Conservation (phyloP, 2,888 invertebrate genomes). For the Camponotus fellah region DNA sequence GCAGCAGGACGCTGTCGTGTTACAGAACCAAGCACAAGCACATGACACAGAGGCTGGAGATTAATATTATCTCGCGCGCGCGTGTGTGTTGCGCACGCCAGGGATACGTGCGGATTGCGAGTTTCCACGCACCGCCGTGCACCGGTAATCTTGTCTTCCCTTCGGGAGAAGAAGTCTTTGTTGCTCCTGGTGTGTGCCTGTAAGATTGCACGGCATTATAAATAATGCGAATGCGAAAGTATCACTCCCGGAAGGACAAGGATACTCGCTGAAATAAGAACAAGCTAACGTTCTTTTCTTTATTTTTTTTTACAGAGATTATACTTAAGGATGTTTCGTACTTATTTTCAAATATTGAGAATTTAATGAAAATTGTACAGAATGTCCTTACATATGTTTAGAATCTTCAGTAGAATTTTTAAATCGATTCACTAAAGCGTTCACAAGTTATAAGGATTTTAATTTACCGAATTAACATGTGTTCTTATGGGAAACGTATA, state of each 20-base stretch:
- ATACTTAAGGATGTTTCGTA: too few relatives aligned
- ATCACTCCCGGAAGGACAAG: constrained; percentile 15
- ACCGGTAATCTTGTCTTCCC: constrained; percentile 53
- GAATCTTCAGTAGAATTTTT: too few relatives aligned
- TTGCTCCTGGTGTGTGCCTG: constrained; percentile 54
- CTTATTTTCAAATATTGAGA: too few relatives aligned
- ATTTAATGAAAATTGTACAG: too few relatives aligned
- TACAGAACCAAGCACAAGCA: constrained; percentile 66
- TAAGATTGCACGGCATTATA: constrained; percentile 13
- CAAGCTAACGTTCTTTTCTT: background rate
- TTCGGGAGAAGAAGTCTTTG: constrained; percentile 39
- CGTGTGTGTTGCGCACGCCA: constrained; percentile 49
- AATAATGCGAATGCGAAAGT: constrained; percentile 39
- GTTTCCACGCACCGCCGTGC: constrained; percentile 49
- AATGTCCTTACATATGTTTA: too few relatives aligned
- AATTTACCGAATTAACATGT: too few relatives aligned
- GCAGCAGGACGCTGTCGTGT: constrained; percentile 61
- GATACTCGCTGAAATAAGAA: constrained; percentile 26
- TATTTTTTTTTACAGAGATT: background rate
- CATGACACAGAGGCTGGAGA: constrained; percentile 74
- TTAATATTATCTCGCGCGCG: constrained; percentile 77
- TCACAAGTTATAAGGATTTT: too few relatives aligned
- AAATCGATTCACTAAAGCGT: too few relatives aligned
- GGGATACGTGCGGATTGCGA: constrained; percentile 48
- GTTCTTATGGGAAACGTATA: too few relatives aligned